Percentiles rank a stretch among this genome's conserved stretches.
Evolutionary conservation across 2,888 invertebrate species (phyloP).

Genomic region (Euzophera pinguis): DNA sequence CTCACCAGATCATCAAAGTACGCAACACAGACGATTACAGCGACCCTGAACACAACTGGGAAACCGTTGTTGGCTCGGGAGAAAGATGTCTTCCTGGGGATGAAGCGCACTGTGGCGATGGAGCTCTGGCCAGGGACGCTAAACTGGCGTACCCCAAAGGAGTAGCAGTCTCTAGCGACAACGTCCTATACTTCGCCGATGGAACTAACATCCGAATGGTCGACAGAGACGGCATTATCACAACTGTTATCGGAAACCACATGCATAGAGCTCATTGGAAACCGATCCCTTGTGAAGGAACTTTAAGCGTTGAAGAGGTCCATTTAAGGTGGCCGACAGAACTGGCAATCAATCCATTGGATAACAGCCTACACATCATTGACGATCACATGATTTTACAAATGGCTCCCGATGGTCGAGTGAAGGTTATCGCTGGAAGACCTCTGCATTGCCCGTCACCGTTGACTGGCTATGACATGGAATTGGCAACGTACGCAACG

Average conservation of each 20-base stretch:
- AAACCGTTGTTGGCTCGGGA: slow-evolving; percentile 96
- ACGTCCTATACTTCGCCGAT: slow-evolving; percentile 96
- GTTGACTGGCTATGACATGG: slow-evolving; percentile 87
- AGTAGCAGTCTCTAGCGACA: slow-evolving; percentile 95
- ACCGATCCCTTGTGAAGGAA: slow-evolving; percentile 95
- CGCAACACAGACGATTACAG: slow-evolving; percentile 89
- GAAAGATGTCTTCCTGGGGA: slow-evolving; percentile 96
- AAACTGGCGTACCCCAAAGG: slow-evolving; percentile 98
- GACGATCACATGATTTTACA: slow-evolving; percentile 97
- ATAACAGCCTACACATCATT: slow-evolving; percentile 96
- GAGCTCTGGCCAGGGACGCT: slow-evolving; percentile 94
- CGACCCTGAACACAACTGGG: slow-evolving; percentile 96
- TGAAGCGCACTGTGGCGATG: slow-evolving; percentile 97
- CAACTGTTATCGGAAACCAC: slow-evolving; percentile 94
- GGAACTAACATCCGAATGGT: slow-evolving; percentile 97
- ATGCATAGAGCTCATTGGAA: slow-evolving; percentile 97
- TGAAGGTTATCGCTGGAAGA: slow-evolving; percentile 95
- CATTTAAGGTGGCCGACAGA: slow-evolving; percentile 98
- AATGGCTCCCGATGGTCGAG: slow-evolving; percentile 93
- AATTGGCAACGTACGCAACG: slow-evolving; percentile 94
- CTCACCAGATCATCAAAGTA: slow-evolving; percentile 94
- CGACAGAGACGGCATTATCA: slow-evolving; percentile 93
- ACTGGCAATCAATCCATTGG: slow-evolving; percentile 94
- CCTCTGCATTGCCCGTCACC: slow-evolving; percentile 95
- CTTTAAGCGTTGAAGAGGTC: slow-evolving; percentile 94